Evolutionary conservation across 2,888 invertebrate species (phyloP).

Genomic region (Scaptomyza caliginosa): DNA sequence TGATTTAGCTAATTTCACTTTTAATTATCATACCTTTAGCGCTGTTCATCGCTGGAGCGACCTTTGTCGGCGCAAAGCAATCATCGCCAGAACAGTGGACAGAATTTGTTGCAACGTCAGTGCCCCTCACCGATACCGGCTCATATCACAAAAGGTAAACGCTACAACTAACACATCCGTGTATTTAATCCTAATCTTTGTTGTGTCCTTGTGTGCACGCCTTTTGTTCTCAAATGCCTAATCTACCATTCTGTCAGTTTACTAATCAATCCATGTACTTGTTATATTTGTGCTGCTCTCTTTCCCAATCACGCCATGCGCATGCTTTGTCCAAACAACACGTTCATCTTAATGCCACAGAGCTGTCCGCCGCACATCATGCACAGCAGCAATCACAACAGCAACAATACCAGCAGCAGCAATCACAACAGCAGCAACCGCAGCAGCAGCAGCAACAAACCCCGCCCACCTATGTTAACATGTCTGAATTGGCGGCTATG

Average conservation of each 20-base stretch:
- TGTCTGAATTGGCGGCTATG: slow-evolving; percentile 94
- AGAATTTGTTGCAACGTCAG: slow-evolving; percentile 85
- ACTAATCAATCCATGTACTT: slow-evolving; percentile 67
- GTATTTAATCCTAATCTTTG: neutral
- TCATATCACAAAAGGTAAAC: slow-evolving; percentile 89
- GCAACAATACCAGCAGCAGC: slow-evolving; percentile 65
- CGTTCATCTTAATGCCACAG: slow-evolving; percentile 62
- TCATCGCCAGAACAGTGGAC: slow-evolving; percentile 77
- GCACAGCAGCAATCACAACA: slow-evolving; percentile 75
- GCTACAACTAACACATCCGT: neutral
- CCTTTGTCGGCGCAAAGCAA: slow-evolving; percentile 87
- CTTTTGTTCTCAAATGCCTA: slow-evolving; percentile 40
- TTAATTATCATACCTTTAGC: slow-evolving; percentile 81
- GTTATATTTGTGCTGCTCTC: slow-evolving; percentile 47
- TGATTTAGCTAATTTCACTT: neutral
- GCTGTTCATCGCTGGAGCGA: slow-evolving; percentile 94
- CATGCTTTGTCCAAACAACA: slow-evolving; percentile 61
- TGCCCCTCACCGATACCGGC: slow-evolving; percentile 90
- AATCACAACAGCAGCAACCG: slow-evolving; percentile 51
- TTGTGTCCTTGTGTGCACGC: slow-evolving; percentile 65
- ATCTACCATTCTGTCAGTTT: slow-evolving; percentile 55
- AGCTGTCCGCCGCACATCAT: slow-evolving; percentile 82
- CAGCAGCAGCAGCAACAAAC: slow-evolving; percentile 69
- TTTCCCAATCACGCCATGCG: slow-evolving; percentile 49
- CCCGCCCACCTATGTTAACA: slow-evolving; percentile 95